Conservation (phyloP, 2,113 vertebrate genomes). For the Copsychus sechellarum region DNA sequence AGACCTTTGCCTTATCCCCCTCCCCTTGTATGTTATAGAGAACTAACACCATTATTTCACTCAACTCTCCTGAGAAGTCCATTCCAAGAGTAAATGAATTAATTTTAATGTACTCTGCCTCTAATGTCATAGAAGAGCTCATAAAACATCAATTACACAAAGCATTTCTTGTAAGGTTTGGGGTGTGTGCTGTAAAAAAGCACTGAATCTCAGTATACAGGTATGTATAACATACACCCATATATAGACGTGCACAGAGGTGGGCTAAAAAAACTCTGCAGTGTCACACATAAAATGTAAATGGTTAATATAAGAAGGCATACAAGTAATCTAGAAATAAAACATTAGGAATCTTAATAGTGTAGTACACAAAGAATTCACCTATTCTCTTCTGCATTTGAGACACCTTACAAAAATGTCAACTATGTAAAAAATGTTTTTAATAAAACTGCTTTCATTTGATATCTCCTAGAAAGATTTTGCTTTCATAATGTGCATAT, state of each 20-base stretch:
- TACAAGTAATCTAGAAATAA: background rate
- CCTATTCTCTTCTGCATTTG: background rate
- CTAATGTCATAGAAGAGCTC: background rate
- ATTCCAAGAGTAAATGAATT: background rate
- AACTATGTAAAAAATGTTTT: background rate
- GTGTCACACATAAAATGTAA: background rate
- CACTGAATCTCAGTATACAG: background rate
- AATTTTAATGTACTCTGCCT: background rate
- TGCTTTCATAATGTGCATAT: background rate
- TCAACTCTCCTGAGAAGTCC: background rate
- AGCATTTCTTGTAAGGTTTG: background rate
- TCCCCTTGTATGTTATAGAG: background rate
- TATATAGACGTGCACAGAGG: fast-evolving
- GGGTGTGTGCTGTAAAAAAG: background rate
- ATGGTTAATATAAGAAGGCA: background rate
- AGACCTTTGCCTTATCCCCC: background rate
- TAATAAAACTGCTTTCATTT: background rate
- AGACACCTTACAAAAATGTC: background rate
- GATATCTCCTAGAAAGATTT: background rate
- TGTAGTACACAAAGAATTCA: background rate
- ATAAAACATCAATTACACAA: background rate
- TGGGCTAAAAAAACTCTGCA: background rate
- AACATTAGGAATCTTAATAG: background rate
- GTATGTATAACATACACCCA: background rate
- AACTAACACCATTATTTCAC: background rate